phyloP scores from a whole-genome alignment of 2,888 invertebrate species.

The Copidosoma aretas region DNA sequence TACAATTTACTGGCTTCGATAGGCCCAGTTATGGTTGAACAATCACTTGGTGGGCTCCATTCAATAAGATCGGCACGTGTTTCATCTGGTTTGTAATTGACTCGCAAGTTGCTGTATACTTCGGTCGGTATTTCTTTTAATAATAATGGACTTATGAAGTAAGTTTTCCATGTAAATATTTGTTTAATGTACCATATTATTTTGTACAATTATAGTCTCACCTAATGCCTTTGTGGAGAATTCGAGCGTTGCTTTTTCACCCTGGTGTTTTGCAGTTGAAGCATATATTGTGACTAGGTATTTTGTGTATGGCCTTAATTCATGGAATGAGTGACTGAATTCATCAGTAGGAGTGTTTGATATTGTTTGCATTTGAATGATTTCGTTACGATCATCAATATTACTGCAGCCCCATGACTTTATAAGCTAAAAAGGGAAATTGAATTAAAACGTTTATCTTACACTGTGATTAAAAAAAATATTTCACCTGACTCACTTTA shows the following conservation, averaged over 20 bases:
- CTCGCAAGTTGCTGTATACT: slow-evolving; percentile 35
- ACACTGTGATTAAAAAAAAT: not conserved
- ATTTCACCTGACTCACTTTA: slow-evolving; percentile 39
- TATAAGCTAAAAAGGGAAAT: slow-evolving; percentile 20
- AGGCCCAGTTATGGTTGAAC: slow-evolving; percentile 45
- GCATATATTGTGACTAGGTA: slow-evolving; percentile 44
- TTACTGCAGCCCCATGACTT: slow-evolving; percentile 33
- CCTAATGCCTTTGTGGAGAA: slow-evolving; percentile 33
- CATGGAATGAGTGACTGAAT: slow-evolving; percentile 20
- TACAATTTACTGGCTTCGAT: slow-evolving; percentile 35
- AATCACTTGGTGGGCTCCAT: slow-evolving; percentile 48
- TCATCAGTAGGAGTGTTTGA: not conserved
- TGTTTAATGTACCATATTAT: not conserved
- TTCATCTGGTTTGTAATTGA: slow-evolving; percentile 16
- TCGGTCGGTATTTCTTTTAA: slow-evolving; percentile 45
- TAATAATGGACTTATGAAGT: not conserved
- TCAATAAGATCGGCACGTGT: slow-evolving; percentile 4
- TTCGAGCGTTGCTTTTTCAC: not conserved
- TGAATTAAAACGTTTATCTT: not conserved
- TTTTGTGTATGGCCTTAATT: slow-evolving; percentile 42
- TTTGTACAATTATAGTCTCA: slow-evolving; percentile 1
- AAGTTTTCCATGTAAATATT: too few species aligned
- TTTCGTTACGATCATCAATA: not conserved
- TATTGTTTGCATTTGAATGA: slow-evolving; percentile 2
- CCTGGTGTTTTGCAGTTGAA: slow-evolving; percentile 34